A percentile compares a stretch with the other conserved stretches of the same genome.
Evolutionary conservation across 2,888 invertebrate genomes (phyloP).

Genomic region (Aromia moschata): DNA sequence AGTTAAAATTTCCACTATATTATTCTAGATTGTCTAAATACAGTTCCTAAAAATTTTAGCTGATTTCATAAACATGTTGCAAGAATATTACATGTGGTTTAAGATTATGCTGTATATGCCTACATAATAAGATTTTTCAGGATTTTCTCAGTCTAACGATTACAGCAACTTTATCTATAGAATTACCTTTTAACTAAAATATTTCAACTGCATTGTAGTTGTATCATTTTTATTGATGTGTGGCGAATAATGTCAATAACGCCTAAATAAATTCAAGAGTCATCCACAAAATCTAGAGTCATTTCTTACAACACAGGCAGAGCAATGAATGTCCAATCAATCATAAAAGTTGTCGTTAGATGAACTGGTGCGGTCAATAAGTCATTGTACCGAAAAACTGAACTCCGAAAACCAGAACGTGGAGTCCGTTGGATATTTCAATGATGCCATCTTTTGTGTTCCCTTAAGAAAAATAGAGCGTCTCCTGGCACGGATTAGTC

Average conservation of each 20-base stretch:
- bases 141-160: background rate
- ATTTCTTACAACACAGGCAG: background rate
- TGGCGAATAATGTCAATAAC: background rate
- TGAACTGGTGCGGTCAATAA: slow-evolving; percentile 23
- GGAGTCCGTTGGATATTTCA: slow-evolving; percentile 33
- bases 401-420: slow-evolving; percentile 29
- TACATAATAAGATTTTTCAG: no score
- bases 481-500: slow-evolving; percentile 31
- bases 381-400: slow-evolving; percentile 12
- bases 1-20: no score
- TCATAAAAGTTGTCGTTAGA: slow-evolving; percentile 9
- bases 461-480: slow-evolving; percentile 43
- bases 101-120: no score
- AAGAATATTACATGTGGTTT: no score
- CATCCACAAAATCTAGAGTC: no score
- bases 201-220: background rate
- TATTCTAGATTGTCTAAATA: no score
- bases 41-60: no score
- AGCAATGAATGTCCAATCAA: slow-evolving; percentile 13
- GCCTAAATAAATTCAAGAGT: background rate
- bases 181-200: background rate
- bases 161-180: background rate
- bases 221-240: background rate
- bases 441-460: slow-evolving; percentile 36
- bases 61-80: no score